These are phyloP conservation scores for Neofelis nebulosa DNA, from an alignment of 2,113 vertebrate genomes.

Conservation along the genomic window DNA sequence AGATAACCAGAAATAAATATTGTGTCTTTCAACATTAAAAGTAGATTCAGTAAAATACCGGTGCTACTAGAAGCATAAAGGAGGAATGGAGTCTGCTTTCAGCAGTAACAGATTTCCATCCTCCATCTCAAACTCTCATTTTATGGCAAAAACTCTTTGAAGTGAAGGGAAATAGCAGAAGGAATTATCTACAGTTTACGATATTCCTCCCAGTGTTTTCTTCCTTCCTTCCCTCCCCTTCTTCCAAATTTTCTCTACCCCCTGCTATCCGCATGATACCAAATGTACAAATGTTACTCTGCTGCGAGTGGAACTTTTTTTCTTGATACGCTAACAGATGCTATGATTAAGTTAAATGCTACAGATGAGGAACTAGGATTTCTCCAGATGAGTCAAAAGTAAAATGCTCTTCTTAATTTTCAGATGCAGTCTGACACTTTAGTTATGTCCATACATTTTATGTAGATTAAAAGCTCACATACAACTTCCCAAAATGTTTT, in stretches of 20 bases:
- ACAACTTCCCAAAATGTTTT: conserved; percentile 23
- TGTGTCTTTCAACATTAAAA: background rate
- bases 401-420: background rate
- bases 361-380: background rate
- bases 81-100: background rate
- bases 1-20: background rate
- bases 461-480: background rate
- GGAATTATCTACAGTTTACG: background rate
- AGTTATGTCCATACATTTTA: background rate
- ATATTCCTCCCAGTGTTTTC: background rate
- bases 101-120: background rate
- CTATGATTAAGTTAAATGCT: background rate
- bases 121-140: background rate
- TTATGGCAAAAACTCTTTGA: background rate
- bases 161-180: background rate
- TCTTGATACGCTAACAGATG: background rate
- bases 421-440: background rate
- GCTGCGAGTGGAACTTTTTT: background rate
- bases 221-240: background rate
- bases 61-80: background rate
- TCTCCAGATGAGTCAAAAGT: background rate
- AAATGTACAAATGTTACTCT: background rate
- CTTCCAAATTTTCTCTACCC: background rate
- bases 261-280: background rate
- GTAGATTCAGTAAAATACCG: background rate